These are phyloP conservation scores for Tethya wilhelma DNA, from an alignment of 37 sponge, comb jelly and placozoan genomes.

Conservation along the genomic window DNA sequence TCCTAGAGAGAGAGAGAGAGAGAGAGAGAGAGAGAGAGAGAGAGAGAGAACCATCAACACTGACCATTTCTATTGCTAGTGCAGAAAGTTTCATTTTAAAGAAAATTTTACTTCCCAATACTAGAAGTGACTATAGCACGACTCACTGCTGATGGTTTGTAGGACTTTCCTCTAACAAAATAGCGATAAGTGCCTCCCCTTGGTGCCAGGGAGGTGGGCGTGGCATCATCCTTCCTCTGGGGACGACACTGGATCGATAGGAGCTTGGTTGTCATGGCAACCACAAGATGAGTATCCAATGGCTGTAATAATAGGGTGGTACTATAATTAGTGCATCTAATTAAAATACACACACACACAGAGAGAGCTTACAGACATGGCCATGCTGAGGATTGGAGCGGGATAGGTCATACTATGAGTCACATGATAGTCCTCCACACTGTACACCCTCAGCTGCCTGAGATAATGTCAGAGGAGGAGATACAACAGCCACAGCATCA, in stretches of 20 bases:
- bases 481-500: no score
- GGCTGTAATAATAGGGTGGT: conserved; percentile 55
- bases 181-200: conserved; percentile 68
- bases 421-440: conserved; percentile 83
- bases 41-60: not conserved
- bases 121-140: no score
- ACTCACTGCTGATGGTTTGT: conserved; percentile 53
- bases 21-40: not conserved
- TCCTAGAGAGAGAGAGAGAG: conserved; percentile 27
- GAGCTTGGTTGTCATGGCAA: conserved; percentile 88
- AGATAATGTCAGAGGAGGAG: not conserved
- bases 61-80: not conserved
- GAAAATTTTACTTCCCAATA: no score
- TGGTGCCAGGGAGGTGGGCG: conserved; percentile 14
- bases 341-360: not conserved
- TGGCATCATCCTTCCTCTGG: not conserved
- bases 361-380: conserved; percentile 75
- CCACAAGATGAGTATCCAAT: conserved; percentile 85
- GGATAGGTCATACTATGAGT: conserved; percentile 88
- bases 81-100: no score
- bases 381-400: conserved; percentile 85
- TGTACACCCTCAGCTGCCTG: conserved; percentile 96
- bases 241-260: conserved; percentile 75
- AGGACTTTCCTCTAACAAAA: conserved; percentile 74
- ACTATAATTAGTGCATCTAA: not conserved